Percentiles rank a stretch among this genome's conserved stretches.
Conservation (phyloP, 2,888 invertebrate species). For the Drosophila ezoana region DNA sequence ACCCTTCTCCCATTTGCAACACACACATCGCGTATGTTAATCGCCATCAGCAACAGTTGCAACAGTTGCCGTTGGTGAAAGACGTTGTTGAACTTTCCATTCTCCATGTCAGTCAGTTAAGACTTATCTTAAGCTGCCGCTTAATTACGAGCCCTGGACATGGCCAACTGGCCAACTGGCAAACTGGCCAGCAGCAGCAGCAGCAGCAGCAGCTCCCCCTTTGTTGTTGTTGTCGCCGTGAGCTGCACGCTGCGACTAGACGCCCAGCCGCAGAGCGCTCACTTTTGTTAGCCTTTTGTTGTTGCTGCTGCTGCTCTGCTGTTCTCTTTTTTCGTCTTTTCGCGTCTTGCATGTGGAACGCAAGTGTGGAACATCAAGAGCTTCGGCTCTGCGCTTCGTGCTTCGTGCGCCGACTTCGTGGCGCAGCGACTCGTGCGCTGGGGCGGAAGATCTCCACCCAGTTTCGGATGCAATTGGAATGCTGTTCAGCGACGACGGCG, state of each 20-base stretch:
- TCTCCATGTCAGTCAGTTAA: constrained; percentile 65
- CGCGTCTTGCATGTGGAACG: constrained; percentile 55
- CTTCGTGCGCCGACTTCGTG: constrained; percentile 31
- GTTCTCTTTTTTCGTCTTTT: not conserved
- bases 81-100: constrained; percentile 74
- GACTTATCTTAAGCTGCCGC: constrained; percentile 64
- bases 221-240: constrained; percentile 42
- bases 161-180: constrained; percentile 34
- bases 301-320: not conserved
- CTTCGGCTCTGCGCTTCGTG: constrained; percentile 27
- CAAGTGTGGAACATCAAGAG: constrained; percentile 55
- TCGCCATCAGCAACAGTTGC: constrained; percentile 48
- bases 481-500: constrained; percentile 57
- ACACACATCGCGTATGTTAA: constrained; percentile 60
- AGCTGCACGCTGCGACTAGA: constrained; percentile 58
- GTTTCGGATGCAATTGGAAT: constrained; percentile 83
- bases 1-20: constrained; percentile 67
- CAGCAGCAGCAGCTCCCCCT: constrained; percentile 6
- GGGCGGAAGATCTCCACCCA: constrained; percentile 84
- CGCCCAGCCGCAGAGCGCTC: constrained; percentile 51
- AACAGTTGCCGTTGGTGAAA: constrained; percentile 51
- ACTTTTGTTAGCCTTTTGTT: constrained; percentile 61
- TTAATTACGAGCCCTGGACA: constrained; percentile 59
- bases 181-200: constrained; percentile 24
- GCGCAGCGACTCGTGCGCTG: constrained; percentile 59